phyloP scores from a whole-genome alignment of 2,888 invertebrate genomes.

The Sminthurides aquaticus region DNA sequence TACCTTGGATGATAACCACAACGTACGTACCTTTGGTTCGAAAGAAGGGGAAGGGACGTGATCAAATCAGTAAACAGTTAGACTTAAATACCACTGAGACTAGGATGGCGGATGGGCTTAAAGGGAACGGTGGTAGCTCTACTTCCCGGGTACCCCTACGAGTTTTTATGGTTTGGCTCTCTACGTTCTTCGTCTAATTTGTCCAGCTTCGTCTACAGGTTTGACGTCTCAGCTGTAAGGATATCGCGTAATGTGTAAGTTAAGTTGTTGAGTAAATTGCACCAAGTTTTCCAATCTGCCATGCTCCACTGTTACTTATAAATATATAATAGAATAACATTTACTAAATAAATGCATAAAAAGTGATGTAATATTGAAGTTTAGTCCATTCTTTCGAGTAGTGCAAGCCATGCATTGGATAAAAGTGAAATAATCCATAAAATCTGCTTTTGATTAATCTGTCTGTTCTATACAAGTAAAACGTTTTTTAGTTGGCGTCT shows the following conservation, averaged over 20 bases:
- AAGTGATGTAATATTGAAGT: too few relatives aligned
- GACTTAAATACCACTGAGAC: background rate
- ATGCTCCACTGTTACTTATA: too few relatives aligned
- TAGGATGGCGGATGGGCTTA: background rate
- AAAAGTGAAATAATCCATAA: too few relatives aligned
- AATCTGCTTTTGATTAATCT: too few relatives aligned
- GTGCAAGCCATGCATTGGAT: too few relatives aligned
- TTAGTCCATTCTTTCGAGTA: too few relatives aligned
- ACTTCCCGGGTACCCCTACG: constrained; percentile 15
- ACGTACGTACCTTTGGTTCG: background rate
- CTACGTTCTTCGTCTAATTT: constrained; percentile 19
- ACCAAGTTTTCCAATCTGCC: background rate
- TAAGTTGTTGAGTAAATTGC: background rate
- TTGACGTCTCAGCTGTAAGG: background rate
- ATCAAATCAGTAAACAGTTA: background rate
- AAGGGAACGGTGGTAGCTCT: background rate
- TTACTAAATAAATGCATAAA: too few relatives aligned
- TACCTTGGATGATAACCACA: constrained; percentile 1
- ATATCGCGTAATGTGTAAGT: too few relatives aligned
- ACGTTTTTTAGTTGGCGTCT: too few relatives aligned
- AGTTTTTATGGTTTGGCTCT: constrained; percentile 23
- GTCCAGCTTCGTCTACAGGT: too few relatives aligned
- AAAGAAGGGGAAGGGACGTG: background rate
- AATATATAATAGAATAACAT: too few relatives aligned
- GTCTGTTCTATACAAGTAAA: too few relatives aligned